Percentiles rank a stretch among this genome's conserved stretches.
phyloP scores from a whole-genome alignment of 2,113 vertebrate genomes.

The Trematomus loennbergii region DNA sequence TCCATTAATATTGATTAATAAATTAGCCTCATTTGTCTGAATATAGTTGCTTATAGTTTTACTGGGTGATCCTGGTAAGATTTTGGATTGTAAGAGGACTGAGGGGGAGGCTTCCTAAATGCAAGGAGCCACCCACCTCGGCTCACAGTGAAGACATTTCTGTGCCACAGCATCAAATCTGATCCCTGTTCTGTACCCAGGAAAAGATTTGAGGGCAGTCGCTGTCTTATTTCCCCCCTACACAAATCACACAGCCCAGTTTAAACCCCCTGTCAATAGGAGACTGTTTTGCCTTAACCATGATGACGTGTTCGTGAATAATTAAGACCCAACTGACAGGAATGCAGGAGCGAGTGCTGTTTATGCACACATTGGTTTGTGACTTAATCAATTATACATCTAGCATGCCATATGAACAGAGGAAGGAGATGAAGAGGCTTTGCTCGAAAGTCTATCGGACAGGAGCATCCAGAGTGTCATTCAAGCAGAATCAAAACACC shows the following conservation, averaged over 20 bases:
- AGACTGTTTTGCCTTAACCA: constrained; percentile 25
- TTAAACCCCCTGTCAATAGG: constrained; percentile 49
- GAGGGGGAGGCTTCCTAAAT: not conserved
- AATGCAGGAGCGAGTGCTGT: constrained; percentile 49
- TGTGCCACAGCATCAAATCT: not conserved
- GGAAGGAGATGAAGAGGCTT: constrained; percentile 28
- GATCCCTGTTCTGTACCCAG: not conserved
- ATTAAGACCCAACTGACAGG: constrained; percentile 63
- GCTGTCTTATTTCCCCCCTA: constrained; percentile 2
- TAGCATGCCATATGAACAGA: constrained; percentile 25
- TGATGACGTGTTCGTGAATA: constrained; percentile 62
- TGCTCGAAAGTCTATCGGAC: constrained; percentile 15
- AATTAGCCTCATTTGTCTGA: too few relatives aligned
- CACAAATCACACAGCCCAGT: constrained; percentile 48
- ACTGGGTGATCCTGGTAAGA: not conserved
- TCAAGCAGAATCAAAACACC: constrained; percentile 6
- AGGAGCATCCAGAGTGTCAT: constrained; percentile 21
- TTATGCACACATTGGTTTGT: constrained; percentile 60
- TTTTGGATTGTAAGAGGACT: not conserved
- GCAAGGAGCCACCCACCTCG: not conserved
- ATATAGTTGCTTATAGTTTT: too few relatives aligned
- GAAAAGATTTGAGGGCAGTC: not conserved
- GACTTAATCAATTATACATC: constrained; percentile 57
- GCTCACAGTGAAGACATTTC: not conserved
- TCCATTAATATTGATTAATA: too few relatives aligned